These are phyloP conservation scores for Acheta domesticus DNA, from an alignment of 2,888 invertebrate species.

Conservation along the genomic window DNA sequence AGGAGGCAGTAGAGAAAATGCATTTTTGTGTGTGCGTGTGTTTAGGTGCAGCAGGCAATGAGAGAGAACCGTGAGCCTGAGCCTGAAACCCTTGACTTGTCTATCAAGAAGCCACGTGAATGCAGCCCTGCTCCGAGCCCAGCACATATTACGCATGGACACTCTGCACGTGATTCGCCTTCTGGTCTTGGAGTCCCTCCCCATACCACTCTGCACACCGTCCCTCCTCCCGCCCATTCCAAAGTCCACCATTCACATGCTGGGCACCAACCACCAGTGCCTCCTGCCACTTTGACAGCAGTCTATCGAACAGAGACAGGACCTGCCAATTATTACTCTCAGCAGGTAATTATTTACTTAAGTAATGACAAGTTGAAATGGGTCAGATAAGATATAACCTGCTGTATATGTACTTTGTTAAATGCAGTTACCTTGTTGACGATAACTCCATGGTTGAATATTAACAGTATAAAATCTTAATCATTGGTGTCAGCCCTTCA, in stretches of 20 bases:
- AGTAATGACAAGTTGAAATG: no score
- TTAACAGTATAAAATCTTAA: conserved; percentile 36
- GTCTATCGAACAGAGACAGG: conserved; percentile 38
- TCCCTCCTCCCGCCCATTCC: conserved; percentile 29
- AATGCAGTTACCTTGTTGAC: conserved; percentile 23
- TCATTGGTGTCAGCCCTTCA: no score
- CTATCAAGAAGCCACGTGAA: conserved; percentile 66
- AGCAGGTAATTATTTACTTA: conserved; percentile 22
- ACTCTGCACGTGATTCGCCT: background rate
- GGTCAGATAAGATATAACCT: no score
- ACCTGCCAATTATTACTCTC: conserved; percentile 22
- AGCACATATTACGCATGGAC: background rate
- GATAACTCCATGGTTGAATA: conserved; percentile 32
- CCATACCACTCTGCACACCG: conserved; percentile 30
- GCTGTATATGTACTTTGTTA: no score
- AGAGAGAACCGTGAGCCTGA: conserved; percentile 40
- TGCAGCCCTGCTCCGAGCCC: conserved; percentile 31
- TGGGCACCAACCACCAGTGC: conserved; percentile 27
- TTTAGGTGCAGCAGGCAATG: conserved; percentile 39
- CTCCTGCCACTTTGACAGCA: conserved; percentile 35
- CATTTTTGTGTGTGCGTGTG: background rate
- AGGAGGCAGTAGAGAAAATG: no score
- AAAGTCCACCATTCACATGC: background rate
- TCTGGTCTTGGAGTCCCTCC: conserved; percentile 30
- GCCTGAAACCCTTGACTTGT: conserved; percentile 68